These are phyloP conservation scores for Girardia tigrina DNA, from an alignment of 2,888 invertebrate species.

Conservation along the genomic window DNA sequence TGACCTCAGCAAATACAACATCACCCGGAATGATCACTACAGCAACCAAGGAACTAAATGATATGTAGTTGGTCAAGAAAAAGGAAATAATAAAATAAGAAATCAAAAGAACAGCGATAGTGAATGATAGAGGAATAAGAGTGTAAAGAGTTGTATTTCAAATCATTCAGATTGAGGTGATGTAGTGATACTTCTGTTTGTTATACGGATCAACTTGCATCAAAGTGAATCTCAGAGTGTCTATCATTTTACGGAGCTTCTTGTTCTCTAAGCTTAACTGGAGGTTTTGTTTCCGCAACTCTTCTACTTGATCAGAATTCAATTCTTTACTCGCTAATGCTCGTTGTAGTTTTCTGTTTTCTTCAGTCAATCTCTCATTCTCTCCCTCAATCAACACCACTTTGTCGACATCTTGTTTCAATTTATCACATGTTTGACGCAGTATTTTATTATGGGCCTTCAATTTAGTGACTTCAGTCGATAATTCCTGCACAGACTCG, in stretches of 20 bases:
- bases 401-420: slow-evolving; percentile 35
- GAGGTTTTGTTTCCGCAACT: slow-evolving; percentile 35
- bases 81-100: background rate
- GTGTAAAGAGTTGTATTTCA: background rate
- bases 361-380: slow-evolving; percentile 30
- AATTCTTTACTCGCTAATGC: slow-evolving; percentile 21
- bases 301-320: slow-evolving; percentile 29
- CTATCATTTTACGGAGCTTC: slow-evolving; percentile 33
- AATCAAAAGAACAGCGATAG: background rate
- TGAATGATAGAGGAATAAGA: background rate
- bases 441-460: slow-evolving; percentile 35
- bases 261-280: slow-evolving; percentile 35
- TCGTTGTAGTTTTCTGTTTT: slow-evolving; percentile 33
- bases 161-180: slow-evolving; percentile 33
- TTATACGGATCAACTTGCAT: slow-evolving; percentile 35
- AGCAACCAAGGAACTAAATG: background rate
- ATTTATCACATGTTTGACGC: slow-evolving; percentile 35
- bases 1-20: background rate
- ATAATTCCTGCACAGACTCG: slow-evolving; percentile 35
- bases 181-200: slow-evolving; percentile 30
- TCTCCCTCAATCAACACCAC: slow-evolving; percentile 34
- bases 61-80: background rate
- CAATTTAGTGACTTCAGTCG: slow-evolving; percentile 29
- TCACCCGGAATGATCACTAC: background rate
- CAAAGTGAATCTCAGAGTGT: slow-evolving; percentile 31